A percentile compares a stretch with the other conserved stretches of the same genome.
phyloP scores from a whole-genome alignment of 2,113 vertebrate species.

The Mellivora capensis region DNA sequence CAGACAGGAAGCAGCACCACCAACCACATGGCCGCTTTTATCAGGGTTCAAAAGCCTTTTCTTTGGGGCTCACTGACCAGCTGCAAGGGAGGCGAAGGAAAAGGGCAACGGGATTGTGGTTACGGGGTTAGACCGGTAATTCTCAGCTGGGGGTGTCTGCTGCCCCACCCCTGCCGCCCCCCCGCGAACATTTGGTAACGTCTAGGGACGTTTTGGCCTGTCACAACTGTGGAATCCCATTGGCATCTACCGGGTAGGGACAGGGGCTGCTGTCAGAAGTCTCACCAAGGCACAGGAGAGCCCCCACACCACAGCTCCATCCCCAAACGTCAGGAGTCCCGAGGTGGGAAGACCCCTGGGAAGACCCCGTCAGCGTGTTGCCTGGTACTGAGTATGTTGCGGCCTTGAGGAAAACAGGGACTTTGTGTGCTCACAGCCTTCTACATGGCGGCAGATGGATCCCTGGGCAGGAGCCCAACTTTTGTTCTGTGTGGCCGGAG shows the following conservation, averaged over 20 bases:
- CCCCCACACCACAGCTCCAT: rapidly evolving
- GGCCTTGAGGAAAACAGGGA: background rate
- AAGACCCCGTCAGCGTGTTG: too few relatives aligned
- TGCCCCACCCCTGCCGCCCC: background rate
- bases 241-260: background rate
- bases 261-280: background rate
- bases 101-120: too few relatives aligned
- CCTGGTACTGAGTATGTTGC: background rate
- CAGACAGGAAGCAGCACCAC: background rate
- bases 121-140: background rate
- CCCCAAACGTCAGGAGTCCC: rapidly evolving
- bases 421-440: rapidly evolving
- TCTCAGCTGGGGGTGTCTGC: background rate
- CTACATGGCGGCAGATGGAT: background rate
- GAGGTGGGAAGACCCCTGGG: too few relatives aligned
- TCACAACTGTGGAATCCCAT: background rate
- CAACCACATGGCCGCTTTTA: rapidly evolving
- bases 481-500: background rate
- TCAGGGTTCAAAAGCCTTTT: background rate
- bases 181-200: background rate
- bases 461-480: rapidly evolving
- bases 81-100: background rate
- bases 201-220: background rate
- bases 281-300: background rate
- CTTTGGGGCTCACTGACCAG: background rate